Base-by-base conservation (phyloP, 2,888 invertebrate genomes). In the Oscheius sp. region DNA sequence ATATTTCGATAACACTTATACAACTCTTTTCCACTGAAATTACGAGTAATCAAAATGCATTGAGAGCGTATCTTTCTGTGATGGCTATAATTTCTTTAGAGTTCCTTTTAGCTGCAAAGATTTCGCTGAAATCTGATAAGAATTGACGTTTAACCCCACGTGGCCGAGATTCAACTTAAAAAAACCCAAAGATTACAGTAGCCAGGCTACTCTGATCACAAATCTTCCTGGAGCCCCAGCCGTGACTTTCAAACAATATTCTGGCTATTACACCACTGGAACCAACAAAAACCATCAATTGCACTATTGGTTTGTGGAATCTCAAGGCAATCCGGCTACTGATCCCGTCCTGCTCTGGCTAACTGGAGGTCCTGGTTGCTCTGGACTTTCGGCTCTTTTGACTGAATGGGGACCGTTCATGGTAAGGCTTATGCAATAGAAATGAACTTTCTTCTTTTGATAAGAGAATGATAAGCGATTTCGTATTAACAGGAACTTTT, bases 361-460 rank as follows among this genome's bases (percentile, higher is more conserved):
- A 46, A 79, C 76, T 31, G 80, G 80, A n/a, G 88, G 88, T 46
- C 88, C 88, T 23, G 88, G 88, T 23, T 88, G 88, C 75, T 88
- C 88, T 65, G 87, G 87, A 25, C 79, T 87, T 31, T 82, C 86
- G 3, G 88, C 88, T 12, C 80, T 88, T 15, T 80, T 88, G 10
- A 84, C 87, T 39, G 88, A 88, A 76, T 85, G 88, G 82, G 88
- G 88, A 39, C 88, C 88, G 20, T 88, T 86, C 69, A 74, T 71
- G 57, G 78, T 75, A 33, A 25, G 61, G 17, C n/a, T 12, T 45
- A 27, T 34, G 55, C 17, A 4, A 15, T 17, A 15, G 55, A 33
- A 31, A 31, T 55, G 33, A 31, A 55, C 31, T 53, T 27, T 20
- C 29, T 53, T 29, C 53, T 53, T 15, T 3, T 3, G 12, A 23